Base-by-base conservation (phyloP, 1,140 invertebrate genomes). In the Ips nitidus region DNA sequence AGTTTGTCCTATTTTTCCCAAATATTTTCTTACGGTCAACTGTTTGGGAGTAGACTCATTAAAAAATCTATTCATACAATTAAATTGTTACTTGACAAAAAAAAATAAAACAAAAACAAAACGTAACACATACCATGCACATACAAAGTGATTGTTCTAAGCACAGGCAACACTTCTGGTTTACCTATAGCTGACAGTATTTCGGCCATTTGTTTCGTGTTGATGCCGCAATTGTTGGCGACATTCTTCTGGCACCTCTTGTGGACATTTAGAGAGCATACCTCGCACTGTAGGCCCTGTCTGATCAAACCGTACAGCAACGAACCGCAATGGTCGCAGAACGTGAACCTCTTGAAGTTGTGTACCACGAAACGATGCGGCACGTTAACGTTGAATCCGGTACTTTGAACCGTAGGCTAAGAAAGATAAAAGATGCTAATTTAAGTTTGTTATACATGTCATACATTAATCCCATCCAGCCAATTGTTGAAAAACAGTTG, bases 171-270 rank as follows among this genome's bases (percentile, higher is more conserved):
- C 42, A 41, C 36, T 4, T 45, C 42, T 52, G 55, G 55, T 57
- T 73, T 94, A 71, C 97, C 97, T 82, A 99, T 91, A 74, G 89
- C 88, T 74, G 88, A 90, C 42, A 99, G 86, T 69, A 98, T 92
- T 79, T 95, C 90, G 0, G 94, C 96, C 91, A 99, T 92, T 80
- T 94, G 88, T 81, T 98, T 97, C 41, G 94, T 94, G 84, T 99
- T 95, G 77, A 98, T 97, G 74, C 98, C 97, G 83, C 98, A 99
- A 82, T 98, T 99, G 83, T 99, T 99, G 45, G 98, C 96, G 47
- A 99, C 97, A 85, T 99, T 99, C 83, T 96, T 97, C 82, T 98
- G 92, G 81, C 98, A 99, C 69, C 97, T 88, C 83, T 99, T 99
- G 84, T 99, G 98, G 66, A 99, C 95, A 84, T 99, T 99, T 86